These are phyloP conservation scores for Bubo blakistoni DNA, from an alignment of 2,113 vertebrate species.

Conservation along the genomic window DNA sequence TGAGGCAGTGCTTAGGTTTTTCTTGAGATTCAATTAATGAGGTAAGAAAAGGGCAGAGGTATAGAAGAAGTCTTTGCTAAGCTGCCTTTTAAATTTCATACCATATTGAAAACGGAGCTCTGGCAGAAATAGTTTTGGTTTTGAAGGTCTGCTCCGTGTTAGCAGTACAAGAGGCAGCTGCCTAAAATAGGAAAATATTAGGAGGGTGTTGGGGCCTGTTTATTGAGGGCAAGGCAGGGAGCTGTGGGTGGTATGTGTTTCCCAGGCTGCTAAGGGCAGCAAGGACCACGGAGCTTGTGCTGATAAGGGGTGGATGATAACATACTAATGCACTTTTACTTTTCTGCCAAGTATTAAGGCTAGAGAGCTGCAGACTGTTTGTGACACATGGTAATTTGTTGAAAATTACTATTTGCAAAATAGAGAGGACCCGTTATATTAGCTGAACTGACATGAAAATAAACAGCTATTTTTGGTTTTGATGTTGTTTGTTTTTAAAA, in stretches of 20 bases:
- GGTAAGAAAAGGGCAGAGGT: not conserved
- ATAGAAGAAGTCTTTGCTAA: not conserved
- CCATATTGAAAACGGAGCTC: not conserved
- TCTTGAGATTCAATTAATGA: not conserved
- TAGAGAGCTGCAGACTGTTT: constrained; percentile 38
- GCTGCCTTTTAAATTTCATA: not conserved
- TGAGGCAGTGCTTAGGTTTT: not conserved
- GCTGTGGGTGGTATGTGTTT: not conserved
- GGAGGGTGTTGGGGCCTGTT: constrained; percentile 6
- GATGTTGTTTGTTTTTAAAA: not conserved
- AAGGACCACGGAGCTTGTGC: not conserved
- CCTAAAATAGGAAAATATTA: not conserved
- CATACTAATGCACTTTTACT: constrained; percentile 12
- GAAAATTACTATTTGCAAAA: constrained; percentile 69
- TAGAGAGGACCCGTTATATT: constrained; percentile 65
- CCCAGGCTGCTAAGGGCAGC: constrained; percentile 27
- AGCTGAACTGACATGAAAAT: constrained; percentile 63
- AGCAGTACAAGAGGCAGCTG: constrained; percentile 27
- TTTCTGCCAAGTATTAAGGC: constrained; percentile 49
- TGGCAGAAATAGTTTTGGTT: constrained; percentile 19
- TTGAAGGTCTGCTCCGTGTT: not conserved
- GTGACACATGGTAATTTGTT: constrained; percentile 65
- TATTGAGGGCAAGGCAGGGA: not conserved
- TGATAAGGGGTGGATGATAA: constrained; percentile 11
- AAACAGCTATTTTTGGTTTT: constrained; percentile 8